Conservation (phyloP, 2,113 vertebrate genomes). For the Maccullochella peelii region DNA sequence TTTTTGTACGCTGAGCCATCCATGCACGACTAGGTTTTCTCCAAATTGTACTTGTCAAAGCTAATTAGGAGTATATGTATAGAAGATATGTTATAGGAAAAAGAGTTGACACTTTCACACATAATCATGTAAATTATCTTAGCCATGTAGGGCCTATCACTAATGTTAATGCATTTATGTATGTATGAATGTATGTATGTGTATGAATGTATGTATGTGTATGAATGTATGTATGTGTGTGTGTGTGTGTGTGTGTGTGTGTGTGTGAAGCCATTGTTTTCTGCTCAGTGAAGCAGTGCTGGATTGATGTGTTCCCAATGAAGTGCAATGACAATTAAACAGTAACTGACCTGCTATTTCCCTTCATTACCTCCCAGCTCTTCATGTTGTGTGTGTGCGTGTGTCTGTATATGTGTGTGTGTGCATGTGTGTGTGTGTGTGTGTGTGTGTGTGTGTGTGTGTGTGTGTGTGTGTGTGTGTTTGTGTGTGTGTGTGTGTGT, state of each 20-base stretch:
- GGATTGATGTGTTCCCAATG: slow-evolving; percentile 95
- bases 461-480: slow-evolving; percentile 34
- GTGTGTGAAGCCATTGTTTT: slow-evolving; percentile 88
- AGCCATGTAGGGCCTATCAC: not conserved
- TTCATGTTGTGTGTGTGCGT: slow-evolving; percentile 80
- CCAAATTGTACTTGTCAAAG: not conserved
- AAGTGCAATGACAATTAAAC: slow-evolving; percentile 99
- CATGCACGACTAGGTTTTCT: not conserved
- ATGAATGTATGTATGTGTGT: slow-evolving; percentile 57
- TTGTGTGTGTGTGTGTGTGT: slow-evolving; percentile 37
- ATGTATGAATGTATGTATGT: not conserved
- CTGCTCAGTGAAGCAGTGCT: slow-evolving; percentile 94
- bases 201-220: slow-evolving; percentile 18
- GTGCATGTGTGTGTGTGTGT: not conserved
- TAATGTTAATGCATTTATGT: not conserved
- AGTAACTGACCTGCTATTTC: slow-evolving; percentile 97
- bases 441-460: slow-evolving; percentile 6
- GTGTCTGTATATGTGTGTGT: not conserved
- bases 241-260: slow-evolving; percentile 14
- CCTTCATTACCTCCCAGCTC: slow-evolving; percentile 91
- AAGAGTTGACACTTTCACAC: not conserved
- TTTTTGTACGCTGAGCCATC: not conserved
- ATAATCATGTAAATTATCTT: slow-evolving; percentile 10
- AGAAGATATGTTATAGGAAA: not conserved
- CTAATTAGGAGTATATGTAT: not conserved